Percentiles rank a stretch among this genome's conserved stretches.
phyloP scores from a whole-genome alignment of 2,888 invertebrate species.

The Eurytoma adleriae region DNA sequence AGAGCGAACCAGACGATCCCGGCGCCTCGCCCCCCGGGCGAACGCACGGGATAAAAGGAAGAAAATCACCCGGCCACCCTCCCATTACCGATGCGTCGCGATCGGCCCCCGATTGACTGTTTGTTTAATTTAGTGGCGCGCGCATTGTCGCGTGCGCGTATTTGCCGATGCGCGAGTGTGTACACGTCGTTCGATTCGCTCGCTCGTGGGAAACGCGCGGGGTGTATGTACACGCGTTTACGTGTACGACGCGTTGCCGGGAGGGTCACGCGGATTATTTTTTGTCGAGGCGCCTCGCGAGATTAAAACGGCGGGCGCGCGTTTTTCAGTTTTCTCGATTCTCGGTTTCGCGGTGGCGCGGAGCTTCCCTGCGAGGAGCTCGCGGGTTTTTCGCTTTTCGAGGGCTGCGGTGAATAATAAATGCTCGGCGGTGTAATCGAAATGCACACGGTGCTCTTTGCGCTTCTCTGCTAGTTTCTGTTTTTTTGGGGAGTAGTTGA shows the following conservation, averaged over 20 bases:
- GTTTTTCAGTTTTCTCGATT: constrained; percentile 34
- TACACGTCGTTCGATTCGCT: neutral
- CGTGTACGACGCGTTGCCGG: neutral
- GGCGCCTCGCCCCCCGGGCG: too few relatives aligned
- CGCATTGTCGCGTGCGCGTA: neutral
- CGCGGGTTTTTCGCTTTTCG: neutral
- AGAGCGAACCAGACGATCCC: too few relatives aligned
- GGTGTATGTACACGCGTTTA: neutral
- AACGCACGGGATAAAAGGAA: too few relatives aligned
- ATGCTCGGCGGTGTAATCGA: constrained; percentile 7
- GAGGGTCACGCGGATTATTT: neutral
- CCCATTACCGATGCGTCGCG: neutral
- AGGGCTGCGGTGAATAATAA: constrained; percentile 31
- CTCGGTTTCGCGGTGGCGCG: constrained; percentile 1
- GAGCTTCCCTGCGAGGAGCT: neutral
- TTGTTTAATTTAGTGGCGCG: constrained; percentile 50
- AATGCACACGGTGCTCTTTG: neutral
- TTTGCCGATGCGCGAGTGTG: constrained; percentile 30
- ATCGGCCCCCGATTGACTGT: neutral
- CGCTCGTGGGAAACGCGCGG: constrained; percentile 12
- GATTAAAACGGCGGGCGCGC: constrained; percentile 39
- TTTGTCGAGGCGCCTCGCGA: neutral
- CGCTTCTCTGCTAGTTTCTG: neutral
- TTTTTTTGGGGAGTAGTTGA: neutral
- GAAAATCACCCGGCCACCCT: too few relatives aligned